phyloP scores from a whole-genome alignment of 2,113 vertebrate genomes.

The Cephalopterus ornatus region DNA sequence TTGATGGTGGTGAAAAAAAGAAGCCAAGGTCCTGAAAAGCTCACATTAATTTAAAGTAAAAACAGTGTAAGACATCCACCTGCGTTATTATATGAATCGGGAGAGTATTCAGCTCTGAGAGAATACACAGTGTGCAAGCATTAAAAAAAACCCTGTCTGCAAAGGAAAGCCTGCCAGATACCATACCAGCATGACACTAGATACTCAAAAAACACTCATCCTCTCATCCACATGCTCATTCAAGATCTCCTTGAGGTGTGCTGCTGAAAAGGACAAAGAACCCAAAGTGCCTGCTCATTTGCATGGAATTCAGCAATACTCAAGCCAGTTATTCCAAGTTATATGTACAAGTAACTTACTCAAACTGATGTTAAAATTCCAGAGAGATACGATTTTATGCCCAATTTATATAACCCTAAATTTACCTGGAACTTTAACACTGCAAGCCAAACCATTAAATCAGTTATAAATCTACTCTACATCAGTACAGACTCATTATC shows the following conservation, averaged over 20 bases:
- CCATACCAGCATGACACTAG: neutral
- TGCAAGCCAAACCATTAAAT: neutral
- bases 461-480: neutral
- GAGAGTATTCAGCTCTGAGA: neutral
- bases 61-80: neutral
- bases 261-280: neutral
- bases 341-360: neutral
- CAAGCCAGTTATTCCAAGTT: neutral
- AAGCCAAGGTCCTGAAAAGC: neutral
- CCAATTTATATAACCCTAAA: neutral
- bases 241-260: neutral
- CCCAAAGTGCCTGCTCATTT: neutral
- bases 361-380: neutral
- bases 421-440: neutral
- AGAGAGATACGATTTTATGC: fast-evolving
- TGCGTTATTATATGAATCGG: fast-evolving
- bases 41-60: neutral
- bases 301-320: neutral
- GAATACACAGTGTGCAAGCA: neutral
- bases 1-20: neutral
- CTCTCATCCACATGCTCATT: neutral
- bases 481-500: neutral
- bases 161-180: neutral
- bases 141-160: neutral
- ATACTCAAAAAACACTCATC: neutral